Conservation (phyloP, 1,140 invertebrate species). For the Portunus trituberculatus region DNA sequence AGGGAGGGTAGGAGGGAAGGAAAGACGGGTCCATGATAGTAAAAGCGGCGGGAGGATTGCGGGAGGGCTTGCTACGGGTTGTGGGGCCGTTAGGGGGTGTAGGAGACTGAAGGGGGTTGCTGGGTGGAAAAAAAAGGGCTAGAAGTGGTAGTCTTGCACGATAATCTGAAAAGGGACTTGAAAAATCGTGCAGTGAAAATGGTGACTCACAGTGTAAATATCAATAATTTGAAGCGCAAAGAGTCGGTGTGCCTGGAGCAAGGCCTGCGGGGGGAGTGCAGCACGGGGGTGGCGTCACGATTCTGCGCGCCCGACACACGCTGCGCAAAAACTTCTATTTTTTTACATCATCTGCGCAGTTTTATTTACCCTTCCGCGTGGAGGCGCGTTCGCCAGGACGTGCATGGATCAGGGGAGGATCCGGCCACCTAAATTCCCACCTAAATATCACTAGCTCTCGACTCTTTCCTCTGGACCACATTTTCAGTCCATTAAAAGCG, state of each 20-base stretch:
- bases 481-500: constrained; percentile 10
- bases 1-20: background rate
- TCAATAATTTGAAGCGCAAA: constrained; percentile 23
- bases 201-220: constrained; percentile 1
- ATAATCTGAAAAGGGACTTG: background rate
- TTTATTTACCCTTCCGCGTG: constrained; percentile 12
- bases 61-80: background rate
- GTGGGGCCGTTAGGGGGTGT: background rate
- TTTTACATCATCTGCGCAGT: constrained; percentile 13
- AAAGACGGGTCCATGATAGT: background rate
- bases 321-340: constrained; percentile 12
- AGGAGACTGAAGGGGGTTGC: background rate
- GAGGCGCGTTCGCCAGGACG: background rate
- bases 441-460: constrained; percentile 14
- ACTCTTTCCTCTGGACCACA: background rate
- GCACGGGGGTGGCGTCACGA: background rate
- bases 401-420: constrained; percentile 1
- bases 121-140: background rate
- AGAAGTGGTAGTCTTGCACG: constrained; percentile 5
- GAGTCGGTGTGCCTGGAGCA: background rate
- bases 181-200: background rate
- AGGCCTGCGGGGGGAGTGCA: background rate
- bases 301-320: constrained; percentile 7
- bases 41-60: constrained; percentile 8
- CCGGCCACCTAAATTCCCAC: background rate